Percentiles rank a stretch among this genome's conserved stretches.
Evolutionary conservation across 2,797 vertebrate genomes (phyloP).

Genomic region (Galaxias olidus): DNA sequence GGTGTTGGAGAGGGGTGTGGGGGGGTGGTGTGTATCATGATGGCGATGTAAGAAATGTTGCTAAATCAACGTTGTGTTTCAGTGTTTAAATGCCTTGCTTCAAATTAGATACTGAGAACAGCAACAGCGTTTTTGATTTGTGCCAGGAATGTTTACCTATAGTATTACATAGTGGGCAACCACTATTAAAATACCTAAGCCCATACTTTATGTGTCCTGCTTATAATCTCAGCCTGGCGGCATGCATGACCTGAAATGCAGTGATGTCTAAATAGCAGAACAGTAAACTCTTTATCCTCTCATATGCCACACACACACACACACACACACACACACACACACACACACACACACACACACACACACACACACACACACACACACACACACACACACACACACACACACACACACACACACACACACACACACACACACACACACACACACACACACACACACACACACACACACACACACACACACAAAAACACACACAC

Average conservation of each 20-base stretch:
- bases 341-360: constrained; percentile 22
- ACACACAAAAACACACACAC: no score
- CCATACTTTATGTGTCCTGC: constrained; percentile 40
- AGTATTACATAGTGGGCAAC: no score
- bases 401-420: constrained; percentile 14
- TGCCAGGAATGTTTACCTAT: no score
- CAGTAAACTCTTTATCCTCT: constrained; percentile 56
- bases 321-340: constrained; percentile 11
- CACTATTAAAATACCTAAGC: neutral
- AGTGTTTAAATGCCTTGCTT: no score
- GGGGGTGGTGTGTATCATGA: no score
- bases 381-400: constrained; percentile 24
- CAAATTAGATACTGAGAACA: no score
- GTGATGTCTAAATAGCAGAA: constrained; percentile 25
- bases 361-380: constrained; percentile 12
- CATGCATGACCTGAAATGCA: constrained; percentile 39
- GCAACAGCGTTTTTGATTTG: no score
- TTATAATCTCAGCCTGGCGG: constrained; percentile 45
- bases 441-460: constrained; percentile 16
- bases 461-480: constrained; percentile 15
- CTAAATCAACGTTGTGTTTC: no score
- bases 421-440: constrained; percentile 21
- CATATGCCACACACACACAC: constrained; percentile 33
- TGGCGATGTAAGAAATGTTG: no score
- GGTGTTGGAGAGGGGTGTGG: no score